Conservation (phyloP, 2,113 vertebrate genomes). For the Saimiri boliviensis region DNA sequence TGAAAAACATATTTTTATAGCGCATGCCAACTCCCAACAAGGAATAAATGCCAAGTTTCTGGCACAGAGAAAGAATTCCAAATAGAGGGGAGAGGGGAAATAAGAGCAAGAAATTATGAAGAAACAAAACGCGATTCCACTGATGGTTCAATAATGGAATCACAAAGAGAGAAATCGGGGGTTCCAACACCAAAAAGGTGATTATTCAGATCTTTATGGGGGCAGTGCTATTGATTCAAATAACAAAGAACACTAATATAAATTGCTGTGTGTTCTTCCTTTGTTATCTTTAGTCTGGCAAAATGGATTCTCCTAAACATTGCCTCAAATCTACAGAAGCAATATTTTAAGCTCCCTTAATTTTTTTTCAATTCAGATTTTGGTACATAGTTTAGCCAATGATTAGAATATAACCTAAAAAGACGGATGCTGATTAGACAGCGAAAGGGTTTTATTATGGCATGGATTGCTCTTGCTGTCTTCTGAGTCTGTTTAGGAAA, state of each 20-base stretch:
- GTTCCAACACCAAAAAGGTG: conserved; percentile 85
- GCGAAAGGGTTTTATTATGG: too few relatives aligned
- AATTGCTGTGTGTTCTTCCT: conserved; percentile 79
- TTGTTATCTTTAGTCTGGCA: conserved; percentile 81
- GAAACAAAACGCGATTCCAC: conserved; percentile 73
- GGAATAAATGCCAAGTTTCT: conserved; percentile 69
- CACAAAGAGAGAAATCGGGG: conserved; percentile 81
- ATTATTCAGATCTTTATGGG: conserved; percentile 90
- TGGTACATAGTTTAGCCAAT: conserved; percentile 41
- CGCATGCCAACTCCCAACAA: conserved; percentile 55
- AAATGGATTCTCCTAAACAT: conserved; percentile 86
- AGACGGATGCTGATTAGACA: neutral
- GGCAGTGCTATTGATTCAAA: conserved; percentile 90
- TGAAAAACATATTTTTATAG: conserved; percentile 66
- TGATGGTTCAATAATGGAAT: conserved; percentile 82
- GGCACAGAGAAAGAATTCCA: conserved; percentile 68
- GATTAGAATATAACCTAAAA: conserved; percentile 45
- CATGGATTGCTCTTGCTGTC: neutral
- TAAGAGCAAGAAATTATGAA: conserved; percentile 76
- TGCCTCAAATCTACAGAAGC: conserved; percentile 65
- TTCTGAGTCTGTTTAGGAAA: neutral
- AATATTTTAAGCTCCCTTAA: conserved; percentile 65
- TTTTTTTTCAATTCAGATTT: conserved; percentile 71
- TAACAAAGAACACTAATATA: conserved; percentile 80
- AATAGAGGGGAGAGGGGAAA: conserved; percentile 35